Evolutionary conservation across 1,140 invertebrate species (phyloP), one percentile per base, ranked within the genome.

Genomic region (Rhyacophila brunnea): DNA sequence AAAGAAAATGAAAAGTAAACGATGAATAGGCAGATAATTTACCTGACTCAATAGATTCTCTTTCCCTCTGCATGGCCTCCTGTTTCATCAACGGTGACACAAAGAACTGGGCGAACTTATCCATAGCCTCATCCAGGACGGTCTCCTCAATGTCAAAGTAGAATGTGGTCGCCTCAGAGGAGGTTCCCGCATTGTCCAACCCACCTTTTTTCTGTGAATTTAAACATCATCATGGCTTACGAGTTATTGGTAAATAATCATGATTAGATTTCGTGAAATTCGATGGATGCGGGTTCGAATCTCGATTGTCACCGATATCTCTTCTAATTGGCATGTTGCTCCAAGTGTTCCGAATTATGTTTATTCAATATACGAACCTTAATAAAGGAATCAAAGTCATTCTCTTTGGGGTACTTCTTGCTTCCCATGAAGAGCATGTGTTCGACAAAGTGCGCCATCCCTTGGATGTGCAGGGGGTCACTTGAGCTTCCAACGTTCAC

Each of bases 401-500:
- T 95, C 75, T 95, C 92, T 73, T 85, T 78, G 3, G 91, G 89
- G 77, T 88, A 95, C 68, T 92, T 93, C 68, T 89, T 80, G 42
- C 90, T 93, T 32, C 93, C 94, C 86, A 96, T 92, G 69, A 96
- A 97, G 5, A 98, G 86, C 93, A 97, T 96, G 71, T 98, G 95
- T 72, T 98, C 95, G 44, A 96, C 83, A 75, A 98, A 96, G 75
- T 98, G 95, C 1, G 95, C 93, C 65, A 97, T 70, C 1, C 95
- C 95, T 60, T 88, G 92, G 46, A 95, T 84, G 36, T 90, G 80
- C 0, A 67, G 58, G 1, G 74, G 75, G 71, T 87, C 83, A 67
- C 85, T 87, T 70, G 86, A 87, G 71, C 84, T 86, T 14, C 88
- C 88, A 23, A 89, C 88, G 35, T 85, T 82, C 10, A 91, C 82